Evolutionary conservation across 2,113 vertebrate genomes (phyloP).

Genomic region (Phyllopteryx taeniolatus): DNA sequence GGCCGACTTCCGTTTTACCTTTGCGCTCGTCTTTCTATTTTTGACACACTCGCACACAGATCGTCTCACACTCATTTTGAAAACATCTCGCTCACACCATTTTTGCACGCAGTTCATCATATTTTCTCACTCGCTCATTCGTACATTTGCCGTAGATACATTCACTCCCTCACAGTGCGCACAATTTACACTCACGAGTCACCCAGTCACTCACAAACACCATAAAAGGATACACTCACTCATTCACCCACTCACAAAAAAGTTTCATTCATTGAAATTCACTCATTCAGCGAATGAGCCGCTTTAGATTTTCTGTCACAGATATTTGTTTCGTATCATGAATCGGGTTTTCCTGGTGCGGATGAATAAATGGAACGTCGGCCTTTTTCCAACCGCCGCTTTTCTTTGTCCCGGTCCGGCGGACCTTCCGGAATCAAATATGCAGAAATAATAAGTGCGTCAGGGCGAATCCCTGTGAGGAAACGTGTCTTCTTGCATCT

Average conservation of each 20-base stretch:
- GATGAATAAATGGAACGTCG: background rate
- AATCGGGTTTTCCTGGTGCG: background rate
- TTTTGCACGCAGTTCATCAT: too few relatives aligned
- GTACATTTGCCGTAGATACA: background rate
- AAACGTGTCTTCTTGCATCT: background rate
- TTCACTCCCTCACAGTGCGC: background rate
- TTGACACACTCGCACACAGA: background rate
- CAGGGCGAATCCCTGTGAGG: background rate
- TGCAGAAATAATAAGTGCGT: background rate
- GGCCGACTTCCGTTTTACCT: slow-evolving; percentile 1
- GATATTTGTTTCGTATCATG: background rate
- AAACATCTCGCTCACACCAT: background rate
- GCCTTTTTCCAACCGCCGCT: background rate
- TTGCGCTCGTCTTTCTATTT: background rate
- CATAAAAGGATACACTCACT: too few relatives aligned
- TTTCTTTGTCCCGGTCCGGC: background rate
- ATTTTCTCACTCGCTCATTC: too few relatives aligned
- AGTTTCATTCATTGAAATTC: too few relatives aligned
- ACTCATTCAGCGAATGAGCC: too few relatives aligned
- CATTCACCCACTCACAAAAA: too few relatives aligned
- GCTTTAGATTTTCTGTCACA: background rate
- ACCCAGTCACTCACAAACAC: too few relatives aligned
- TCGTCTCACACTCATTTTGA: background rate
- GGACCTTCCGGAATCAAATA: background rate
- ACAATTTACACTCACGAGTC: background rate